Percentiles rank a stretch among this genome's conserved stretches.
Conservation (phyloP, 2,113 vertebrate genomes). For the Bubo blakistoni region DNA sequence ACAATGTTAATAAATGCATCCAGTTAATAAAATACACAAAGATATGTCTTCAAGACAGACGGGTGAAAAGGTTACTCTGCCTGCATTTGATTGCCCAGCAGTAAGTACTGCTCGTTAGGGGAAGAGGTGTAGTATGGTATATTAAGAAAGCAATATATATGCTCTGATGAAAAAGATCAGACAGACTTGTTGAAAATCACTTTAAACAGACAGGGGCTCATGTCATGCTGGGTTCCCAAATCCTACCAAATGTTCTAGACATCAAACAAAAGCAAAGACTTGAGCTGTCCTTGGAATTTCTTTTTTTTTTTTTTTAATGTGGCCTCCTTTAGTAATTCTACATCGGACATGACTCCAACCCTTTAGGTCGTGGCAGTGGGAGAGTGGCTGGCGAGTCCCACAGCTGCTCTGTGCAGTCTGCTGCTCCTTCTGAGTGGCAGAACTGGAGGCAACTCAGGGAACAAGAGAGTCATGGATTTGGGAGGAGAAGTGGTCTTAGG, state of each 20-base stretch:
- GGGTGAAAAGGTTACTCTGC: neutral
- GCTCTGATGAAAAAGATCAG: neutral
- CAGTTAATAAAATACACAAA: neutral
- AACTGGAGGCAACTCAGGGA: neutral
- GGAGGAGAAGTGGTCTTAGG: neutral
- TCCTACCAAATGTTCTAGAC: neutral
- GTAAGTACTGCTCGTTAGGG: neutral
- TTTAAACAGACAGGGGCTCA: neutral
- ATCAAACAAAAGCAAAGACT: neutral
- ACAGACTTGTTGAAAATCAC: neutral
- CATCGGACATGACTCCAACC: neutral
- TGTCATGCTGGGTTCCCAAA: neutral
- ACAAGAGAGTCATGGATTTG: neutral
- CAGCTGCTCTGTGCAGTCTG: neutral
- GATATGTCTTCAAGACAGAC: neutral
- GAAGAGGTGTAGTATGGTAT: neutral
- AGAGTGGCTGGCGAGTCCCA: neutral
- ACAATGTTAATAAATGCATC: neutral
- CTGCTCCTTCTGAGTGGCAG: neutral
- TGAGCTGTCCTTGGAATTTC: neutral
- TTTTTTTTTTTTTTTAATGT: neutral
- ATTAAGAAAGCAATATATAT: neutral
- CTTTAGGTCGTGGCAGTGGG: neutral
- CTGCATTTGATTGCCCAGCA: neutral
- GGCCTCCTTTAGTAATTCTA: neutral